Conservation (phyloP, 2,797 vertebrate species). For the Chloroceryle inda region DNA sequence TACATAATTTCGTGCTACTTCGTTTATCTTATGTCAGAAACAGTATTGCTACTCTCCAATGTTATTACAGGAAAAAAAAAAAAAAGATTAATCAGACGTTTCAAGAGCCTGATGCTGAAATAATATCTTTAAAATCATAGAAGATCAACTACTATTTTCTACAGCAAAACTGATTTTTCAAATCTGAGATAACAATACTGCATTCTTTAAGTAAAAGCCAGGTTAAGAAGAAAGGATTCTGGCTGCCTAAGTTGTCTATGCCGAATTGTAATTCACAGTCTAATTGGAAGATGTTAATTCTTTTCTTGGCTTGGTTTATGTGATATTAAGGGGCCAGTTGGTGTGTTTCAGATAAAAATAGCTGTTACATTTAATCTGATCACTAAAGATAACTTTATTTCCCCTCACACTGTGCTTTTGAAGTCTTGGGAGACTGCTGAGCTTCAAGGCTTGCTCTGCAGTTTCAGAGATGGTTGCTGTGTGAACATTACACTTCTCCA, state of each 20-base stretch:
- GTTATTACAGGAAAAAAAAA: conserved; percentile 3
- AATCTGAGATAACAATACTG: not conserved
- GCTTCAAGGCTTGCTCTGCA: not conserved
- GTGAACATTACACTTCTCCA: not conserved
- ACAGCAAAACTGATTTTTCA: not conserved
- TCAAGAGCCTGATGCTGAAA: conserved; percentile 11
- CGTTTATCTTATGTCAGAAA: conserved; percentile 57
- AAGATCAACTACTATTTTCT: not conserved
- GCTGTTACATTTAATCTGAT: conserved; percentile 1
- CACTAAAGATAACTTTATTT: conserved; percentile 30
- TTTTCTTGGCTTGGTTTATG: not conserved
- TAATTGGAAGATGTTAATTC: conserved; percentile 9
- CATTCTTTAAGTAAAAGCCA: conserved; percentile 11
- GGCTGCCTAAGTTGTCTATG: not conserved
- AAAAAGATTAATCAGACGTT: conserved; percentile 52
- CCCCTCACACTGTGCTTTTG: not conserved
- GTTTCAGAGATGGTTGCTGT: not conserved
- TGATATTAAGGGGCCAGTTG: not conserved
- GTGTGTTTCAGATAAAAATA: conserved; percentile 17
- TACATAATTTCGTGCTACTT: conserved; percentile 31
- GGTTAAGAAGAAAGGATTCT: conserved; percentile 12
- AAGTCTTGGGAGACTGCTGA: not conserved
- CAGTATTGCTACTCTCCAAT: conserved; percentile 6
- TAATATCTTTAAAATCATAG: conserved; percentile 22
- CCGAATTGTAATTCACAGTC: not conserved